Conservation (phyloP, 1,140 invertebrate genomes). For the Polypedilum vanderplanki region DNA sequence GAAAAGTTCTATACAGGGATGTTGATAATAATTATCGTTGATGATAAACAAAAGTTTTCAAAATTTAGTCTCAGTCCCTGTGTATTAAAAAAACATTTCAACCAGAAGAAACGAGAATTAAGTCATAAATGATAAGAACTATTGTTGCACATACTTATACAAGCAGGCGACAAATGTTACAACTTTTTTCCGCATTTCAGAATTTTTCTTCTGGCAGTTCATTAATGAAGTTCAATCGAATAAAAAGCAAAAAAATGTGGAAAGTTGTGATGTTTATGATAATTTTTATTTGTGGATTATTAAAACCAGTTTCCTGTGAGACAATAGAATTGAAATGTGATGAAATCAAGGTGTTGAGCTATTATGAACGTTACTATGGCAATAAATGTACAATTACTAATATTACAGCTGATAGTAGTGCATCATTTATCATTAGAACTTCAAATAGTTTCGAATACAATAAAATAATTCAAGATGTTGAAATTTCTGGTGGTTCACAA, state of each 20-base stretch:
- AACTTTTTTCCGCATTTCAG: neutral
- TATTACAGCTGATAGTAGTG: neutral
- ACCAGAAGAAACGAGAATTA: too few species aligned
- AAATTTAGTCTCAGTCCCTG: too few species aligned
- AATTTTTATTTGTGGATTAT: neutral
- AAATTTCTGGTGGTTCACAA: neutral
- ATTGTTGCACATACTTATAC: too few species aligned
- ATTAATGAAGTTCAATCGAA: neutral
- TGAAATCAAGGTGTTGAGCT: neutral
- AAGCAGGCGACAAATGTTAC: neutral
- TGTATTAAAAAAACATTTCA: too few species aligned
- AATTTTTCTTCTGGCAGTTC: neutral
- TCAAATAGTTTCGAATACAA: neutral
- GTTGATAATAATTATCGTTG: too few species aligned
- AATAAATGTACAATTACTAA: neutral
- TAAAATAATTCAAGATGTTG: neutral
- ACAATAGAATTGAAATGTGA: neutral
- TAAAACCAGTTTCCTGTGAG: neutral
- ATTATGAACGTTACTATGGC: constrained; percentile 5
- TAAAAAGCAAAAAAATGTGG: neutral
- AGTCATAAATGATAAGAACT: too few species aligned
- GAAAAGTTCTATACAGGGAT: too few species aligned
- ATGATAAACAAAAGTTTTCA: too few species aligned
- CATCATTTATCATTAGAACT: neutral
- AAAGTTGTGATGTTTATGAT: neutral